Percentiles rank a stretch among this genome's conserved stretches.
Evolutionary conservation across 2,888 invertebrate species (phyloP).

Genomic region (Petrolisthes cinctipes): DNA sequence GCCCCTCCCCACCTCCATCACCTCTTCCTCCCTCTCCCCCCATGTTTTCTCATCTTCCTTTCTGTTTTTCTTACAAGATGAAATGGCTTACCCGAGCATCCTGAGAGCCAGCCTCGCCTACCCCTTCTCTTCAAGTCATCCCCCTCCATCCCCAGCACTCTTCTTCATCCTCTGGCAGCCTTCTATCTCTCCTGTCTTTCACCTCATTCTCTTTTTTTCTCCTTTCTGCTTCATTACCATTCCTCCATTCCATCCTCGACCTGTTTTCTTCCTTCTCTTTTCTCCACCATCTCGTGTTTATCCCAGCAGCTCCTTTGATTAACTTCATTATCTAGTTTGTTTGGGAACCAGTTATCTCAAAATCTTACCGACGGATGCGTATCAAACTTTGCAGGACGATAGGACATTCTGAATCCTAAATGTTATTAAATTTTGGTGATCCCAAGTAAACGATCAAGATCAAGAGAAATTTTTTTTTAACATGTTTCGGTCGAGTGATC

Average conservation of each 20-base stretch:
- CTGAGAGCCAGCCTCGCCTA: not conserved
- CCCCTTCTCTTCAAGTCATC: not conserved
- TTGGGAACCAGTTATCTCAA: no score
- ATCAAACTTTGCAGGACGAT: no score
- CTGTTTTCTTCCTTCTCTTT: not conserved
- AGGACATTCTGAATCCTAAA: no score
- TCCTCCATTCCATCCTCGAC: not conserved
- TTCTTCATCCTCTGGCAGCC: not conserved
- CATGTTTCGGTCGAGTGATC: no score
- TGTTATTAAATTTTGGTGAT: no score
- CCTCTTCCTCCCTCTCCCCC: not conserved
- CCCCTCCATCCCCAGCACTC: not conserved
- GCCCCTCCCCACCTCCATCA: no score
- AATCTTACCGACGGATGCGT: no score
- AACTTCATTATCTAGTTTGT: not conserved
- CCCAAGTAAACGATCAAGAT: no score
- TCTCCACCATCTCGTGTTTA: not conserved
- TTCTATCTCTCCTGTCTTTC: not conserved
- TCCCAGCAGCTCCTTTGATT: not conserved
- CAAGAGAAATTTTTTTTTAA: no score
- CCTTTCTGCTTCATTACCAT: not conserved
- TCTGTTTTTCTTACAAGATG: conserved; percentile 13
- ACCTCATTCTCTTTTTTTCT: not conserved
- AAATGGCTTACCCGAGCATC: not conserved
- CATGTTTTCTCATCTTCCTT: not conserved